Percentiles rank a stretch among this genome's conserved stretches.
Conservation (phyloP, 2,113 vertebrate genomes). For the Morphnarchus princeps region DNA sequence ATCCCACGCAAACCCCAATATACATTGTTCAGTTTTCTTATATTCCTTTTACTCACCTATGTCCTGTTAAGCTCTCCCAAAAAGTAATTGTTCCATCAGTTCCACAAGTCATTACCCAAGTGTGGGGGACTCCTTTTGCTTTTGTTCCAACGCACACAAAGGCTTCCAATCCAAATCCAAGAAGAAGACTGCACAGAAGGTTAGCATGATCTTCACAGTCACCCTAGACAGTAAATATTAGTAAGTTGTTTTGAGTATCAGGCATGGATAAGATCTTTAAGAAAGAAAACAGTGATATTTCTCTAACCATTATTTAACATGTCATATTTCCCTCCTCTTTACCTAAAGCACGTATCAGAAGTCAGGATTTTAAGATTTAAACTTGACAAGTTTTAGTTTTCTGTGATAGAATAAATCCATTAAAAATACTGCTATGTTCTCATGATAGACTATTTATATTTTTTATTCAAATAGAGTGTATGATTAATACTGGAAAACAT, state of each 20-base stretch:
- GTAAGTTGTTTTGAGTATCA: neutral
- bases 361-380: neutral
- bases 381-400: neutral
- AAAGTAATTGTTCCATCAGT: constrained; percentile 90
- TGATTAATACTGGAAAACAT: neutral
- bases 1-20: neutral
- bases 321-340: neutral
- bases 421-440: neutral
- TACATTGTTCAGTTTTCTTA: neutral
- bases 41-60: constrained; percentile 78
- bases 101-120: constrained; percentile 93
- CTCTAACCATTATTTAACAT: neutral
- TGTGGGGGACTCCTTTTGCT: constrained; percentile 83
- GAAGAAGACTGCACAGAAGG: constrained; percentile 91
- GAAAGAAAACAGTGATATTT: neutral
- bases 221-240: constrained; percentile 74
- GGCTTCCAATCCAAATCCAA: constrained; percentile 92
- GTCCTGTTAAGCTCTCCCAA: constrained; percentile 95
- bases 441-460: neutral
- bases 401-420: neutral
- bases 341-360: neutral
- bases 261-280: neutral
- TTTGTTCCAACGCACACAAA: constrained; percentile 98
- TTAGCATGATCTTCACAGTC: constrained; percentile 97
- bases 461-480: neutral